A percentile compares a stretch with the other conserved stretches of the same genome.
These are phyloP conservation scores for Forbesichthys agassizii DNA, from an alignment of 2,113 vertebrate genomes.

Conservation along the genomic window DNA sequence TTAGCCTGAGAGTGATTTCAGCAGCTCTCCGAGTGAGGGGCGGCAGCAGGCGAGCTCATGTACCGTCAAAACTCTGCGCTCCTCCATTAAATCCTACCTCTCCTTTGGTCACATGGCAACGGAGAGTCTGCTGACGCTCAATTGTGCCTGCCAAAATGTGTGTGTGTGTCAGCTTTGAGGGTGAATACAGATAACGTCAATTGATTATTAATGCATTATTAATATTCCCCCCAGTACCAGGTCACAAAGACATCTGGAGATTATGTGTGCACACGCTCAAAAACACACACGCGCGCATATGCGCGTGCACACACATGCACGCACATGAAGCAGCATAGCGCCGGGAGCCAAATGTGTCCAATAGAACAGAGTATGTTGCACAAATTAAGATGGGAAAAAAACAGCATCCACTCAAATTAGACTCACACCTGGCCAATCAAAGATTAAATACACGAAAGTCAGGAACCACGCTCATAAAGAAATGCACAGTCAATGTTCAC, in stretches of 20 bases:
- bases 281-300: conserved; percentile 37
- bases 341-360: conserved; percentile 63
- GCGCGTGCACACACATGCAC: conserved; percentile 39
- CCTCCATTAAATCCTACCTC: conserved; percentile 30
- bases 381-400: conserved; percentile 54
- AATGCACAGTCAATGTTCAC: conserved; percentile 17
- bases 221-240: conserved; percentile 58
- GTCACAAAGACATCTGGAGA: conserved; percentile 59
- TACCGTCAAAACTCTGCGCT: conserved; percentile 42
- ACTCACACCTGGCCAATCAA: conserved; percentile 49
- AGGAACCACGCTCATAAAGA: conserved; percentile 27
- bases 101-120: conserved; percentile 39
- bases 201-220: conserved; percentile 78
- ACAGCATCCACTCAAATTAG: conserved; percentile 49
- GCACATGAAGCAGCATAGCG: conserved; percentile 47
- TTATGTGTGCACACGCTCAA: conserved; percentile 30
- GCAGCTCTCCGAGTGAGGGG: conserved; percentile 56
- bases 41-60: not conserved
- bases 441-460: conserved; percentile 25
- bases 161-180: conserved; percentile 45
- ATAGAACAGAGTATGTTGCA: conserved; percentile 52
- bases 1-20: conserved; percentile 71
- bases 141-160: conserved; percentile 39
- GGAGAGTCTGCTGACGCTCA: conserved; percentile 30
- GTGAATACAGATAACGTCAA: conserved; percentile 66